Percentiles rank a stretch among this genome's conserved stretches.
Conservation (phyloP, 2,888 invertebrate genomes). For the Scaptomyza parva region DNA sequence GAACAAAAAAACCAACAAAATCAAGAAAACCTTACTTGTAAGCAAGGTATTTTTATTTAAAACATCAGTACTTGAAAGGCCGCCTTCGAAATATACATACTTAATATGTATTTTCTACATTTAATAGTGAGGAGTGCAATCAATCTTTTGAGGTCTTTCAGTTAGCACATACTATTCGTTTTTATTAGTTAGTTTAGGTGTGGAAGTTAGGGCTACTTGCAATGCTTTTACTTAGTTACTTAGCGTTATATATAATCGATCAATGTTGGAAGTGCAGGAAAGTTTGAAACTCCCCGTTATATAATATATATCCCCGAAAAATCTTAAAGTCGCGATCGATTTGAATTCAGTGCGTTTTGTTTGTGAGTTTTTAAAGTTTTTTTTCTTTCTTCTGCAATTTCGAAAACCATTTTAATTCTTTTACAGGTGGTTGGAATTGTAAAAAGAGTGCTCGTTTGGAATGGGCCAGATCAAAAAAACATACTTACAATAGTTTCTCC, state of each 20-base stretch:
- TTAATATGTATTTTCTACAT: too few relatives aligned
- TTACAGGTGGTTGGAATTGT: constrained; percentile 83
- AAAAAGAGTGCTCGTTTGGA: constrained; percentile 83
- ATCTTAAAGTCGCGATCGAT: constrained; percentile 72
- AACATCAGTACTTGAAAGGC: constrained; percentile 9
- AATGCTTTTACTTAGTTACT: background rate
- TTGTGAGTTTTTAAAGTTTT: constrained; percentile 1
- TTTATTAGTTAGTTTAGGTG: constrained; percentile 33
- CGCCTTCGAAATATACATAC: constrained; percentile 19
- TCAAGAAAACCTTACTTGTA: background rate
- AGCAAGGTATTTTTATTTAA: background rate
- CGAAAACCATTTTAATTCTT: constrained; percentile 49
- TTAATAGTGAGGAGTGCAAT: constrained; percentile 41
- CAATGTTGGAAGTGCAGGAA: constrained; percentile 50
- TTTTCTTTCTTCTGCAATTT: constrained; percentile 18
- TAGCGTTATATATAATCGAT: constrained; percentile 40
- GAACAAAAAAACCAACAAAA: background rate
- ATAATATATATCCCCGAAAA: background rate
- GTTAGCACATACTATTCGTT: constrained; percentile 34
- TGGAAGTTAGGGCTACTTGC: constrained; percentile 39
- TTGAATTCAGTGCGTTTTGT: constrained; percentile 76
- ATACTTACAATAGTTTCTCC: constrained; percentile 67
- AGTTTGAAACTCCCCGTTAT: constrained; percentile 33
- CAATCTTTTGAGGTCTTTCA: constrained; percentile 8
- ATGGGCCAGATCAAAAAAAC: constrained; percentile 82